Base-by-base conservation (phyloP, 1,140 invertebrate species). In the Vanessa tameamea region DNA sequence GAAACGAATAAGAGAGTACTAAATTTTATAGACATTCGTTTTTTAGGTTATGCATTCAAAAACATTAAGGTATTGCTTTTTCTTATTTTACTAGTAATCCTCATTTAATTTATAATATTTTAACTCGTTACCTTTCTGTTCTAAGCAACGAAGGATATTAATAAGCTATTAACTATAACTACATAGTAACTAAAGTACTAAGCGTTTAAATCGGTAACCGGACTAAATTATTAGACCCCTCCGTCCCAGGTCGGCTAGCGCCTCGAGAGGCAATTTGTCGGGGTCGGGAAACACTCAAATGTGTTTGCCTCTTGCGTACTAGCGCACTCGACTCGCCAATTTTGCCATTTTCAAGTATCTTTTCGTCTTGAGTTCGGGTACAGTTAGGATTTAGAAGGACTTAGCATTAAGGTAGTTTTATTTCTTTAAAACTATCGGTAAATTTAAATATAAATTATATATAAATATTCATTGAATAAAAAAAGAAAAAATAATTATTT, bases 191-290 rank as follows among this genome's bases (percentile, higher is more conserved):
- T 61, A 61, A 14, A 31, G 13, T 14, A 31, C 31, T 61, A 61
- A 37, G 31, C 26, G 57, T 61, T 61, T 59, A 26, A 9, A 59
- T 26, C 57, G 23, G 26, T 61, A 61, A 61, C 57, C 57, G 57
- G 57, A 61, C 57, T 61, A 61, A 61, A 61, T 61, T 61, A 61
- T 61, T 31, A 61, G 57, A 37, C 57, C 26, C 57, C 57, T 61
- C 13, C 57, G 26, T 61, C 26, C 23, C 26, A 37, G 69, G 69
- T 64, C 43, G 59, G 75, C 23, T 37, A 31, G 57, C 13, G 57
- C 12, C 31, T 81, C 63, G 72, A 86, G 84, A 75, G 79, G 67
- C 84, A 86, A 86, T 86, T 86, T 86, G 81, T 82, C 77, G 75
- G 47, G 50, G 59, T 26, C 66, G 66, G 66, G 76, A 79, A 81